Evolutionary conservation across 2,888 invertebrate genomes (phyloP).

Genomic region (Bellardia pandia): DNA sequence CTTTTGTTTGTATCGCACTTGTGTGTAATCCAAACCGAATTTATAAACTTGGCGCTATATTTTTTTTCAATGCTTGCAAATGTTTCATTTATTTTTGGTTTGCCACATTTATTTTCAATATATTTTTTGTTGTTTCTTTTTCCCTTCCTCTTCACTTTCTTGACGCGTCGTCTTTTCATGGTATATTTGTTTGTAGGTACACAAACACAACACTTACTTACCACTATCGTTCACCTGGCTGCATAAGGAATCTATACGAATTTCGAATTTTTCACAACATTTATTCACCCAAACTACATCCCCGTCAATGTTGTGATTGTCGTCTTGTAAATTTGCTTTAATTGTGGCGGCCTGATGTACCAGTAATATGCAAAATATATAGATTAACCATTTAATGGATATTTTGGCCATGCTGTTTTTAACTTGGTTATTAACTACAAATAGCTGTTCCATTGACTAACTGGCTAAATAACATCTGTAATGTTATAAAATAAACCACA

Average conservation of each 20-base stretch:
- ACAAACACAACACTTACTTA: slow-evolving; percentile 78
- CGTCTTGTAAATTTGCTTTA: slow-evolving; percentile 62
- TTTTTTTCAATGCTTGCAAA: slow-evolving; percentile 37
- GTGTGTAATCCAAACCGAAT: slow-evolving; percentile 19
- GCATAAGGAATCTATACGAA: slow-evolving; percentile 89
- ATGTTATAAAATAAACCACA: slow-evolving; percentile 56
- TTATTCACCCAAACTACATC: slow-evolving; percentile 88
- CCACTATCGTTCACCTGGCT: slow-evolving; percentile 87
- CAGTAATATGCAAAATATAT: slow-evolving; percentile 48
- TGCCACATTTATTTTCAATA: slow-evolving; percentile 34
- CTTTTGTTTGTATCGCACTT: not conserved
- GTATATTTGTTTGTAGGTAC: not conserved
- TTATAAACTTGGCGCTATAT: slow-evolving; percentile 45
- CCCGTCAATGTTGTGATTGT: slow-evolving; percentile 63
- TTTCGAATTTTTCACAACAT: slow-evolving; percentile 90
- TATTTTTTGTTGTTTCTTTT: slow-evolving; percentile 67
- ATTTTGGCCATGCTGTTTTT: slow-evolving; percentile 64
- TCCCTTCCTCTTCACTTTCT: not conserved
- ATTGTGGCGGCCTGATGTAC: slow-evolving; percentile 11
- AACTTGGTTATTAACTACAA: slow-evolving; percentile 45
- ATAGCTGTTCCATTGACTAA: slow-evolving; percentile 50
- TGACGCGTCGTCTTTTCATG: slow-evolving; percentile 23
- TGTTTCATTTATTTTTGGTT: slow-evolving; percentile 30
- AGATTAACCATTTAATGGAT: slow-evolving; percentile 53
- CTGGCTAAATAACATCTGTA: slow-evolving; percentile 69